A percentile compares a stretch with the other conserved stretches of the same genome.
Evolutionary conservation across 2,113 vertebrate species (phyloP).

Genomic region (Tachycineta bicolor): DNA sequence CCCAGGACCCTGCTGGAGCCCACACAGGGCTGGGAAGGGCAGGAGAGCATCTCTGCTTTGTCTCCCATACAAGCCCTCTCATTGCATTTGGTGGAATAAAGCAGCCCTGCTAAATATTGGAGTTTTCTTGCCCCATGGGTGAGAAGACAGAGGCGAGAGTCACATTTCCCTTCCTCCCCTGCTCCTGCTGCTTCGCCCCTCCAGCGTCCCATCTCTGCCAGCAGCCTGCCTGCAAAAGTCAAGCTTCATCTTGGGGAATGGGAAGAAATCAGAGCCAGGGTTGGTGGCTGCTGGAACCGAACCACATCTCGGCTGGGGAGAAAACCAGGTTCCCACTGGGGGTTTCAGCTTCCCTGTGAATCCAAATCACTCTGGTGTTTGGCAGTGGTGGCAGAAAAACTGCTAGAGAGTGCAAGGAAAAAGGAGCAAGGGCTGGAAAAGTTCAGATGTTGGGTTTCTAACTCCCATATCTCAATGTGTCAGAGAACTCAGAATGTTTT

Average conservation of each 20-base stretch:
- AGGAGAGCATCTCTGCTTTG: background rate
- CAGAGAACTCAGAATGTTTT: background rate
- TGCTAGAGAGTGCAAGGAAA: background rate
- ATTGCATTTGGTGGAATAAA: background rate
- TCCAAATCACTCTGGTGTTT: background rate
- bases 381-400: background rate
- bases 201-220: background rate
- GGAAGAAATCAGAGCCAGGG: background rate
- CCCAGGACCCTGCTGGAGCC: background rate
- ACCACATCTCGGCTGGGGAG: fast-evolving
- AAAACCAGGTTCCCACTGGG: fast-evolving
- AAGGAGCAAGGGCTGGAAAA: background rate
- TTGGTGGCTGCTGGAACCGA: background rate
- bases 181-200: background rate
- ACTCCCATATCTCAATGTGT: background rate
- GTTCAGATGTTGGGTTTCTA: background rate
- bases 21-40: background rate
- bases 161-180: fast-evolving
- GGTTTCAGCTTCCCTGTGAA: background rate
- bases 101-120: background rate
- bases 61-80: background rate
- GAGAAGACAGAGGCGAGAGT: fast-evolving
- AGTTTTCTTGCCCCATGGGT: fast-evolving
- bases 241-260: background rate
- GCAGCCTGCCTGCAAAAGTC: background rate